These are phyloP conservation scores for Apostichopus parvimensis DNA, from an alignment of 35 echinoderm and acorn worm genomes.

Conservation along the genomic window DNA sequence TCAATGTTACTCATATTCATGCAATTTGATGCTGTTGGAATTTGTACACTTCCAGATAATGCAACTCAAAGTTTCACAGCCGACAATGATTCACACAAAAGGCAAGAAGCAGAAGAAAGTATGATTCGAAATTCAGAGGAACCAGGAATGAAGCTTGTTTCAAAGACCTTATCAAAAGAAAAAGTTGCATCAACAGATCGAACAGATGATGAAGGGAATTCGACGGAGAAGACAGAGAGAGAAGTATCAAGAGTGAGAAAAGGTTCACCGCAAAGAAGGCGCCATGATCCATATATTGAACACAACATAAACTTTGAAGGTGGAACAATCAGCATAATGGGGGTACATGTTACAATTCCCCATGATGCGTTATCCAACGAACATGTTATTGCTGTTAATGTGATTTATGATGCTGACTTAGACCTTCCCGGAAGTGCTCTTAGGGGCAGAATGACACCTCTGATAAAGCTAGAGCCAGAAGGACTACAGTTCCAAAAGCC, in stretches of 20 bases:
- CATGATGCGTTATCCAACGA: neutral
- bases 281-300: neutral
- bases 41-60: too few species aligned
- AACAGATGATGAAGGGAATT: neutral
- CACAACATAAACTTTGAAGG: neutral
- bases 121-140: too few species aligned
- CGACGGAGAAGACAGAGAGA: neutral
- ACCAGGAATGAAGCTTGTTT: too few species aligned
- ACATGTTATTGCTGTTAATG: neutral
- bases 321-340: neutral
- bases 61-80: too few species aligned
- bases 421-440: neutral
- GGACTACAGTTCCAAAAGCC: neutral
- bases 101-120: too few species aligned
- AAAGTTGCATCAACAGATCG: neutral
- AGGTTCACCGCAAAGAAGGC: neutral
- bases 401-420: neutral
- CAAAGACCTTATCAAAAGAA: too few species aligned
- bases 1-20: too few species aligned
- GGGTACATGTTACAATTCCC: neutral
- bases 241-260: neutral
- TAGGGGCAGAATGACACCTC: slow-evolving; percentile 17
- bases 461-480: neutral
- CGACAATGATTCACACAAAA: too few species aligned
- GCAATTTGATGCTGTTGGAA: too few species aligned